These are phyloP conservation scores for Omphaloscelis lunosa DNA, from an alignment of 2,888 invertebrate genomes.

Conservation along the genomic window DNA sequence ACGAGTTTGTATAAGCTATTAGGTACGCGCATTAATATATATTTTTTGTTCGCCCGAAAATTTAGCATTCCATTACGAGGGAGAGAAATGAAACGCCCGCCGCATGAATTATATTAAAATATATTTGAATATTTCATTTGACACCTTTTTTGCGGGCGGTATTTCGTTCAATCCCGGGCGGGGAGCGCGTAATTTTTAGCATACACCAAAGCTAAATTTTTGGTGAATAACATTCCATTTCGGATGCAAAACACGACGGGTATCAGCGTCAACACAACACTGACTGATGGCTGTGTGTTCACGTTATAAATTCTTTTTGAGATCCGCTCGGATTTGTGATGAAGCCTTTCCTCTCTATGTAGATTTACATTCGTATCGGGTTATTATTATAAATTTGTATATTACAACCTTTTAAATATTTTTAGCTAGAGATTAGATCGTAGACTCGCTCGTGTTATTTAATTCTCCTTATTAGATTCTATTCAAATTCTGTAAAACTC, in stretches of 20 bases:
- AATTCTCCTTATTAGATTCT: background rate
- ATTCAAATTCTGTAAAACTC: background rate
- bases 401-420: slow-evolving; percentile 41
- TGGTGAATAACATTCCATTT: slow-evolving; percentile 90
- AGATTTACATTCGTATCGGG: slow-evolving; percentile 44
- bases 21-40: slow-evolving; percentile 91
- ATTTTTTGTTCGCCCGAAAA: slow-evolving; percentile 91
- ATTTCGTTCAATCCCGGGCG: slow-evolving; percentile 89
- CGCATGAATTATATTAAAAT: slow-evolving; percentile 91
- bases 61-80: slow-evolving; percentile 91
- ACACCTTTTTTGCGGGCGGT: slow-evolving; percentile 90
- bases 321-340: slow-evolving; percentile 79
- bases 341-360: slow-evolving; percentile 68
- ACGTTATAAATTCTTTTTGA: slow-evolving; percentile 85
- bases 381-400: slow-evolving; percentile 56
- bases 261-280: slow-evolving; percentile 89
- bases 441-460: background rate
- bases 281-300: slow-evolving; percentile 86
- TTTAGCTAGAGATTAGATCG: background rate
- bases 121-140: slow-evolving; percentile 91
- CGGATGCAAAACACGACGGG: slow-evolving; percentile 87
- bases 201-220: slow-evolving; percentile 88
- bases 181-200: slow-evolving; percentile 89
- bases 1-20: slow-evolving; percentile 91
- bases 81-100: slow-evolving; percentile 91